Base-by-base conservation (phyloP, 2,888 invertebrate species). In the Entomobrya multifasciata region DNA sequence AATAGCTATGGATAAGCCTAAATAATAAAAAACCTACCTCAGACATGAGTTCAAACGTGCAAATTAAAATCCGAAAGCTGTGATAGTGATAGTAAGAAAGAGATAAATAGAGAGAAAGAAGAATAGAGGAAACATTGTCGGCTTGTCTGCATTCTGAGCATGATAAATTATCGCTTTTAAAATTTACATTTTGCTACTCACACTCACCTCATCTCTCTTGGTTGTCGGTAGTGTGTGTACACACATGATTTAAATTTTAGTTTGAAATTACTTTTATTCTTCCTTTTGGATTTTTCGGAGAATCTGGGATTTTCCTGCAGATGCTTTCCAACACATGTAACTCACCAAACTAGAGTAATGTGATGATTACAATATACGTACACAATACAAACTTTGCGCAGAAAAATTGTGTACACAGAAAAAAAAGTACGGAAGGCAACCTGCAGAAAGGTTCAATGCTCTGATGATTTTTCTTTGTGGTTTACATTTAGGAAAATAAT, bases 231-330 rank as follows among this genome's bases (percentile, higher is more conserved):
- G 25, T 52, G 41, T 74, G 30, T 41, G 49, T 67, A 41, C 65
- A 47, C 22, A 55, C 70, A 41, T 36, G 36, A 36, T 65, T 27
- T 77, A 55, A 60, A 15, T 81, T 55, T 44, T 20, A 49, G 76
- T 47, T 65, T 41, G 80, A 67, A 80, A 80, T 55, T 36, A 70
- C 47, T 78, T 65, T 77, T 74, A 70, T 60, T 10, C 30, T 81
- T 41, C 52, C 49, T n/a, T 47, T 55, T 55, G 30, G 55, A 65
- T 62, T 86, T 82, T 74, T 74, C 67, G 44, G 76, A 80, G 78
- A 79, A 81, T 86, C 86, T 86, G 86, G 81, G 86, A 86, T 86
- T 86, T 65, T 86, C 86, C 86, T 52, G 77, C 86, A 81, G 52
- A 72, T 80, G 72, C 79, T 85, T 49, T 36, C 57, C 4, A 79